Evolutionary conservation across 1,140 invertebrate species (phyloP).

Genomic region (Cataglyphis hispanica): DNA sequence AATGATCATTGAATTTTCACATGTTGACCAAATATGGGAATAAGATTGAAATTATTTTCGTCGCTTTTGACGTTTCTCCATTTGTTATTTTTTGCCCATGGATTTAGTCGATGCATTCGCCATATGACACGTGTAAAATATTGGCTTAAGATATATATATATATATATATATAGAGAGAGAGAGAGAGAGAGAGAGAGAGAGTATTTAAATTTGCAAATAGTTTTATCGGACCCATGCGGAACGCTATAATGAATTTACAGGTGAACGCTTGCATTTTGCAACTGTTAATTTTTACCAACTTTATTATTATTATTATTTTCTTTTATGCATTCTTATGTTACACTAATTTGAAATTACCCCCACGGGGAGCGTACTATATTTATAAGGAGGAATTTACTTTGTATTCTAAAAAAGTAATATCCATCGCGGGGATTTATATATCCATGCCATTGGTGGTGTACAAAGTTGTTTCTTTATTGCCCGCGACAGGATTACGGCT

Average conservation of each 20-base stretch:
- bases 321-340: constrained; percentile 11
- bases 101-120: not conserved
- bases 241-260: constrained; percentile 27
- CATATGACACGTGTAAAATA: constrained; percentile 8
- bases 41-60: constrained; percentile 37
- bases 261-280: not conserved
- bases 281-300: not conserved
- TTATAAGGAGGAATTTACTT: constrained; percentile 26
- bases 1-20: not conserved
- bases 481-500: constrained; percentile 26
- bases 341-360: constrained; percentile 13
- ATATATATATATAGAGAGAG: no score
- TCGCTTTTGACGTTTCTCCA: constrained; percentile 2
- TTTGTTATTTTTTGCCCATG: not conserved
- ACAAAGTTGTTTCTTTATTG: constrained; percentile 50
- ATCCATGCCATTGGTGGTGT: constrained; percentile 16
- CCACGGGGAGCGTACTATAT: not conserved
- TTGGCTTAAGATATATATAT: constrained; percentile 28
- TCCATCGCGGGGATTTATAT: constrained; percentile 45
- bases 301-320: not conserved
- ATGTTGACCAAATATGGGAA: not conserved
- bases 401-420: constrained; percentile 59
- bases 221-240: constrained; percentile 16
- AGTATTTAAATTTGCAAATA: not conserved
- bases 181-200: no score